phyloP scores from a whole-genome alignment of 1,140 invertebrate genomes.

The Aphelinus certus region DNA sequence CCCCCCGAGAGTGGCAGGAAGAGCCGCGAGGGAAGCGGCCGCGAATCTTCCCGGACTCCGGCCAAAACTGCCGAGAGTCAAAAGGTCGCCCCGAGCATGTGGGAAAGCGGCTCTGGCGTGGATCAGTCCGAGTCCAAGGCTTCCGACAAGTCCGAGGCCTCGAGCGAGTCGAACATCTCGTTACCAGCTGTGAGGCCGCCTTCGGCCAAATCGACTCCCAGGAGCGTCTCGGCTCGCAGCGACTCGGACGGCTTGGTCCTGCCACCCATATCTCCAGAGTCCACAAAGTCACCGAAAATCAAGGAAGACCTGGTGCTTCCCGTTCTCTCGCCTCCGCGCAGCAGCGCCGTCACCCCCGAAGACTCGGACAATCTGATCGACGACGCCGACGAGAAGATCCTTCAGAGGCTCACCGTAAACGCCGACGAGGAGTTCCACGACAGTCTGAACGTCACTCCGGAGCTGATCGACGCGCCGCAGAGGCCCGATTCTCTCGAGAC shows the following conservation, averaged over 20 bases:
- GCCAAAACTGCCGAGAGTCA: not conserved
- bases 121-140: not conserved
- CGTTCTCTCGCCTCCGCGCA: constrained; percentile 43
- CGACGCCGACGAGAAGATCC: not conserved
- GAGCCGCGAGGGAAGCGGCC: not conserved
- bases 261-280: constrained; percentile 57
- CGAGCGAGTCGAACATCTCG: constrained; percentile 44
- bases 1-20: not conserved
- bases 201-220: constrained; percentile 22
- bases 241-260: constrained; percentile 48
- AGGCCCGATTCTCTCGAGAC: constrained; percentile 51
- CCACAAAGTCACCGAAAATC: constrained; percentile 45
- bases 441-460: constrained; percentile 53
- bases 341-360: constrained; percentile 28
- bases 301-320: constrained; percentile 52
- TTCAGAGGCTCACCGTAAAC: not conserved
- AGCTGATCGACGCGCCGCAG: constrained; percentile 30
- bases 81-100: not conserved
- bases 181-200: constrained; percentile 52
- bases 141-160: not conserved
- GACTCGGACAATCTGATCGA: not conserved
- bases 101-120: not conserved
- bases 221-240: constrained; percentile 39
- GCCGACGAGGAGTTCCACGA: constrained; percentile 42
- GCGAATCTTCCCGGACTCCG: not conserved